Percentiles rank a stretch among this genome's conserved stretches.
These are phyloP conservation scores for Plutomurus gul DNA, from an alignment of 1,140 invertebrate genomes.

Conservation along the genomic window DNA sequence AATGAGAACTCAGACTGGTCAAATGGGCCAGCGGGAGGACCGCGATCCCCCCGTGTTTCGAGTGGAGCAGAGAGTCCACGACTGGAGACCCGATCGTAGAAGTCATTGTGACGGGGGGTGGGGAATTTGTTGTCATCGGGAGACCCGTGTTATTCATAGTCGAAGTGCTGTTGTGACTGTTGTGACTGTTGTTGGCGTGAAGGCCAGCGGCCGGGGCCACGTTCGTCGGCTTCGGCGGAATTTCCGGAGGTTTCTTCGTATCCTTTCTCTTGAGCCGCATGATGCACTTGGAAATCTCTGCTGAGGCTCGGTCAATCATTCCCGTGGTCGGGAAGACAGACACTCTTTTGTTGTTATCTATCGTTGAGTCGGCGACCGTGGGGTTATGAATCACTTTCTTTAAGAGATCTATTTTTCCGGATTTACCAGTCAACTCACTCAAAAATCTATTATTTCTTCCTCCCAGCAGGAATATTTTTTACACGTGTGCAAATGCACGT, in stretches of 20 bases:
- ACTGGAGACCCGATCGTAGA: not conserved
- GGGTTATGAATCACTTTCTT: conserved; percentile 17
- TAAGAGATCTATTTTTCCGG: not conserved
- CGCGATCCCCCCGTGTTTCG: conserved; percentile 40
- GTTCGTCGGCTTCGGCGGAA: conserved; percentile 45
- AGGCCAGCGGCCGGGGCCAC: not conserved
- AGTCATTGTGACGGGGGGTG: not conserved
- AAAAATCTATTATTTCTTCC: not conserved
- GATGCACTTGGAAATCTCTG: conserved; percentile 53
- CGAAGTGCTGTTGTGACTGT: conserved; percentile 22
- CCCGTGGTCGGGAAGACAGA: conserved; percentile 44
- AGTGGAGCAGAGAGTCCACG: not conserved
- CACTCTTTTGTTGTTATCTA: conserved; percentile 3
- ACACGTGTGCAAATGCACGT: too few relatives aligned
- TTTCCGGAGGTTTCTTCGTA: conserved; percentile 49
- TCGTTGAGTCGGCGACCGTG: not conserved
- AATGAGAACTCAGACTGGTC: conserved; percentile 20
- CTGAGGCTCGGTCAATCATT: conserved; percentile 52
- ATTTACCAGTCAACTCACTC: not conserved
- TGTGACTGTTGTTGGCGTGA: not conserved
- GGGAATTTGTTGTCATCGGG: not conserved
- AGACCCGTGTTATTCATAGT: not conserved
- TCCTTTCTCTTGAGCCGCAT: conserved; percentile 53
- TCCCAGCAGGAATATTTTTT: too few relatives aligned
- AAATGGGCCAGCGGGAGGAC: conserved; percentile 39